Base-by-base conservation (phyloP, 1,140 invertebrate genomes). In the Araneus ventricosus region DNA sequence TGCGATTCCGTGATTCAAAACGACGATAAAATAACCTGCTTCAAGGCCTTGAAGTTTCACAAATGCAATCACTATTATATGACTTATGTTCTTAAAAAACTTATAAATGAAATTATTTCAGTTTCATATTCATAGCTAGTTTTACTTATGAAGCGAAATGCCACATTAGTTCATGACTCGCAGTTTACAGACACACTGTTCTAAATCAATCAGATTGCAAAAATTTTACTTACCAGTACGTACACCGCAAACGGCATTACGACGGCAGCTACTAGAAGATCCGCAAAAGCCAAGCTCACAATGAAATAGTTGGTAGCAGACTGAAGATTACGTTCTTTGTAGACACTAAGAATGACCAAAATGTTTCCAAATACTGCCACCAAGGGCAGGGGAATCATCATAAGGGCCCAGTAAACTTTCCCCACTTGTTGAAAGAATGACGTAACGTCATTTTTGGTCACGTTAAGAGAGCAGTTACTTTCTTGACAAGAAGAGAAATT, bases 161-260 rank as follows among this genome's bases (percentile, higher is more conserved):
- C 3, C 2, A 45, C 45, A 14, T 45, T 45, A 14, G 45, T 14
- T 45, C 45, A 45, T 14, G 2, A 14, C 0, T 1, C 2, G 10
- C 45, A 45, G 7, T 45, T 45, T 14, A 45, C 0, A 1, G 41
- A 41, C 10, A 41, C 41, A 1, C 8, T 45, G 0, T 14, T 52
- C 10, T 14, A 52, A 8, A 1, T 0, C 41, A 8, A n/a, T 45
- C 7, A 7, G 17, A 27, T 67, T 80, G 2, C 0, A 22, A 94
- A 27, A n/a, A 82, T 39, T 92, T 5, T 37, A 97, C 97, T 98
- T 96, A 99, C 98, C 97, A 98, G 97, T 95, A 99, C 97, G 96
- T 99, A 99, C 94, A 99, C 98, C 92, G 98, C 99, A 95, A 99
- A 99, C 22, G 99, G 99, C 99, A 99, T 99, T 92, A 99, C 99